Conservation (phyloP, 1,140 invertebrate genomes). For the Magallana gigas region DNA sequence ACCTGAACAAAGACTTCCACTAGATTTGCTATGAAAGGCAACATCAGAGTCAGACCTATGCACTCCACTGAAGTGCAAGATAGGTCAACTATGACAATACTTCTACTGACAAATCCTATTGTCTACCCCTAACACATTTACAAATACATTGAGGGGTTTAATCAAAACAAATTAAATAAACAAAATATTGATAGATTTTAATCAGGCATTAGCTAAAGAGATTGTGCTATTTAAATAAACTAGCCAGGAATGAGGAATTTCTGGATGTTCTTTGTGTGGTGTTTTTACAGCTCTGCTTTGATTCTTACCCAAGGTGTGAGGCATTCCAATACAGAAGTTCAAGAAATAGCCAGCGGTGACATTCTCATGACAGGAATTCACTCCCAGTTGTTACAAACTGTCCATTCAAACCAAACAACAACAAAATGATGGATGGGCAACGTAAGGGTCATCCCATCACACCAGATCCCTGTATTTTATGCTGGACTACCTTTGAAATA, state of each 20-base stretch:
- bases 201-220: neutral
- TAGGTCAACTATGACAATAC: neutral
- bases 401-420: neutral
- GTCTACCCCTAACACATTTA: neutral
- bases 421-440: conserved; percentile 16
- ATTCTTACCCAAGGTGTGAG: neutral
- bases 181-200: conserved; percentile 30
- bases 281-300: neutral
- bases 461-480: neutral
- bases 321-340: neutral
- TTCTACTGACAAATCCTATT: conserved; percentile 1
- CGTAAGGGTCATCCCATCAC: neutral
- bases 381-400: neutral
- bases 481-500: conserved; percentile 1
- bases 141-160: conserved; percentile 11
- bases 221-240: neutral
- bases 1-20: conserved; percentile 4
- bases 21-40: conserved; percentile 18
- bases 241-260: neutral
- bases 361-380: conserved; percentile 22
- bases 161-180: conserved; percentile 17
- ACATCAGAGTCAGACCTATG: neutral
- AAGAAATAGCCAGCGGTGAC: conserved; percentile 15
- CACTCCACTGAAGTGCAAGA: neutral
- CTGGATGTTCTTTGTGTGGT: neutral